Conservation (phyloP, 2,888 invertebrate genomes). For the Chirona hameri region DNA sequence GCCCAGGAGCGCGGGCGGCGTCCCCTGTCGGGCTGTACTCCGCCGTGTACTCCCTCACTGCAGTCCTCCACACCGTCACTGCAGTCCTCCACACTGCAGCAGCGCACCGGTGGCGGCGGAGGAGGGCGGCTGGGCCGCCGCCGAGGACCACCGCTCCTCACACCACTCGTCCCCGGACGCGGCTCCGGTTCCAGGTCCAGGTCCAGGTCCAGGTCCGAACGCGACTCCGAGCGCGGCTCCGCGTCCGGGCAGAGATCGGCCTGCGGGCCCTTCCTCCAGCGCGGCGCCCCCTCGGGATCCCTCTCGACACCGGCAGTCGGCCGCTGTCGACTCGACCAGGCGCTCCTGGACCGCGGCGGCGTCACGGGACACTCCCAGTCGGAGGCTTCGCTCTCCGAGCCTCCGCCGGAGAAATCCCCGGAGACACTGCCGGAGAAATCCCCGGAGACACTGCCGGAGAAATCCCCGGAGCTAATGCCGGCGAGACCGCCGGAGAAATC, state of each 20-base stretch:
- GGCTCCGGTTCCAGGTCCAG: too few species aligned
- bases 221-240: too few species aligned
- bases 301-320: background rate
- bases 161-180: too few species aligned
- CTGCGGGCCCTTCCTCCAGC: background rate
- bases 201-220: too few species aligned
- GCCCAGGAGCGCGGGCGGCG: constrained; percentile 10
- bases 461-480: too few species aligned
- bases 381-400: background rate
- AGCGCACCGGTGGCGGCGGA: background rate
- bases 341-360: background rate
- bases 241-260: too few species aligned
- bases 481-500: too few species aligned
- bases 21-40: background rate
- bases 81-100: background rate
- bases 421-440: too few species aligned
- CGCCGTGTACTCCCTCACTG: too few species aligned
- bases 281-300: background rate
- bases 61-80: too few species aligned
- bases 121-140: background rate
- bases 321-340: background rate
- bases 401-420: background rate
- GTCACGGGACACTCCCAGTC: background rate
- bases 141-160: background rate
- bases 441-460: too few species aligned